Evolutionary conservation across 2,113 vertebrate species (phyloP).

Genomic region (Rutilus rutilus): DNA sequence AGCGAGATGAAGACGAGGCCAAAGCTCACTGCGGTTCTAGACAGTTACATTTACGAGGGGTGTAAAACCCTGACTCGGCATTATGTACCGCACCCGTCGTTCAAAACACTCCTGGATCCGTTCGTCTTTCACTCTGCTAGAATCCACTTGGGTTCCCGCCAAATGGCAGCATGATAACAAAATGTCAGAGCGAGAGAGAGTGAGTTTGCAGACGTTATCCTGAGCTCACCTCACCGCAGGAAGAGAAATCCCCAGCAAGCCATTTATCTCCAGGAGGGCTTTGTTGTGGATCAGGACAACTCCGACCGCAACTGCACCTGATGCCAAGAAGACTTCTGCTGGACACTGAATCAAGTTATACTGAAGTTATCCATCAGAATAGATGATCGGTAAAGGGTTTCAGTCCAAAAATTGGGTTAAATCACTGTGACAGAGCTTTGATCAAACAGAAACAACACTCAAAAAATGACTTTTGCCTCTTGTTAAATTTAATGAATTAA

Average conservation of each 20-base stretch:
- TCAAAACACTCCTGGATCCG: background rate
- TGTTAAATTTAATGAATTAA: no score
- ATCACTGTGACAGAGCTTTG: background rate
- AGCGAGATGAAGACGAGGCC: background rate
- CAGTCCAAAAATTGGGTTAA: background rate
- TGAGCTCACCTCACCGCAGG: constrained; percentile 44
- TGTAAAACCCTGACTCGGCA: background rate
- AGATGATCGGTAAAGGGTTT: background rate
- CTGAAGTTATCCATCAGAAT: background rate
- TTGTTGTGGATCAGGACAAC: constrained; percentile 37
- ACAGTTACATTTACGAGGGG: constrained; percentile 30
- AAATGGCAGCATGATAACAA: constrained; percentile 55
- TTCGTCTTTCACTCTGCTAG: constrained; percentile 39
- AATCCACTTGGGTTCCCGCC: constrained; percentile 56
- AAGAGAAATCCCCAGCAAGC: constrained; percentile 47
- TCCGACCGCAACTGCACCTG: constrained; percentile 21
- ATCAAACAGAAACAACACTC: background rate
- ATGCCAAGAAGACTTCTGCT: constrained; percentile 38
- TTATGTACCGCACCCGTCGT: background rate
- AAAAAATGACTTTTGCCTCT: no score
- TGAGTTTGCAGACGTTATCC: constrained; percentile 57
- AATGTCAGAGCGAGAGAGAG: constrained; percentile 47
- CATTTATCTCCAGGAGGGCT: constrained; percentile 54
- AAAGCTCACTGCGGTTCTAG: background rate
- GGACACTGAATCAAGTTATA: constrained; percentile 23